phyloP scores from a whole-genome alignment of 2,113 vertebrate genomes.

The Maccullochella peelii region DNA sequence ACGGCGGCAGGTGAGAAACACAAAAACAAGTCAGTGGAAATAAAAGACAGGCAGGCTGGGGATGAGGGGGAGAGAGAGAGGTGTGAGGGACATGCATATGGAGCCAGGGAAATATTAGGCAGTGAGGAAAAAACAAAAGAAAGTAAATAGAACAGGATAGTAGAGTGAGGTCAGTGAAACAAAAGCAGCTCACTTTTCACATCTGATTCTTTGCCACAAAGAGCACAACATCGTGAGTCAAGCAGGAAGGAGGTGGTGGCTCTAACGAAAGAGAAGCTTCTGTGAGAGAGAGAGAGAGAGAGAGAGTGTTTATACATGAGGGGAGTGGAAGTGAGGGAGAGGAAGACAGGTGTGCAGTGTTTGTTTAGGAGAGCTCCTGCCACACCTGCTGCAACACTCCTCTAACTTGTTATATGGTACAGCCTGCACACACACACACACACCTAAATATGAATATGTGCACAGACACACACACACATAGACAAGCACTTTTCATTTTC shows the following conservation, averaged over 20 bases:
- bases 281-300: constrained; percentile 10
- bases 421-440: constrained; percentile 5
- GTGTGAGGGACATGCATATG: constrained; percentile 11
- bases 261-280: constrained; percentile 7
- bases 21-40: constrained; percentile 63
- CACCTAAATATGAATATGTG: neutral
- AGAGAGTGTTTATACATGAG: constrained; percentile 32
- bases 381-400: constrained; percentile 66
- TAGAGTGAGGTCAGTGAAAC: constrained; percentile 39
- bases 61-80: neutral
- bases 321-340: neutral
- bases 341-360: constrained; percentile 67
- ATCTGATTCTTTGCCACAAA: constrained; percentile 1
- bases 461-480: neutral
- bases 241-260: neutral
- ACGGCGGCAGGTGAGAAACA: constrained; percentile 44
- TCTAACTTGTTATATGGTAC: constrained; percentile 9
- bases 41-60: neutral
- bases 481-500: neutral
- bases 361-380: constrained; percentile 61
- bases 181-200: constrained; percentile 35
- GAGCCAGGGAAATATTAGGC: constrained; percentile 24
- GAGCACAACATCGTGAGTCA: neutral
- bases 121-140: neutral
- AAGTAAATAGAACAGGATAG: constrained; percentile 18